phyloP scores from a whole-genome alignment of 1,140 invertebrate species.

The Pseudomyrmex gracilis region DNA sequence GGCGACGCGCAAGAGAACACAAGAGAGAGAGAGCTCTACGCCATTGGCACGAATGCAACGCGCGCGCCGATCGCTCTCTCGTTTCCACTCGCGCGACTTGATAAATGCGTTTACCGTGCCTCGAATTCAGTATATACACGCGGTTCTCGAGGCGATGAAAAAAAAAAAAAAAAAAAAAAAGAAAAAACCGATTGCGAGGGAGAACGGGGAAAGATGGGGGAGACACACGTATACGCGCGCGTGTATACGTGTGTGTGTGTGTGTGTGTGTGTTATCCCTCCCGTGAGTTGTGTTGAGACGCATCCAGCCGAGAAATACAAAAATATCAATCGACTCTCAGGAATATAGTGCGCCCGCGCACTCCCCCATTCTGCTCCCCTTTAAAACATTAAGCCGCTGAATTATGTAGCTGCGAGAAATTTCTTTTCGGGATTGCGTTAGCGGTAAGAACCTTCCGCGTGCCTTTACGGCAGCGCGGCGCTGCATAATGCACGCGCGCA shows the following conservation, averaged over 20 bases:
- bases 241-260: neutral
- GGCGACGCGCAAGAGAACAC: slow-evolving; percentile 1
- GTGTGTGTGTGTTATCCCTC: neutral
- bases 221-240: neutral
- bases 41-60: slow-evolving; percentile 32
- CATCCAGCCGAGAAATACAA: slow-evolving; percentile 36
- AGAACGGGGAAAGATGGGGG: neutral
- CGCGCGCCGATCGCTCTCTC: slow-evolving; percentile 21
- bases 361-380: neutral
- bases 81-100: slow-evolving; percentile 62
- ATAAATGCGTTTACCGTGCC: slow-evolving; percentile 74
- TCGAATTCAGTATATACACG: slow-evolving; percentile 67
- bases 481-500: slow-evolving; percentile 38
- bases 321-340: slow-evolving; percentile 68
- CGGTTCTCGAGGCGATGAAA: slow-evolving; percentile 54
- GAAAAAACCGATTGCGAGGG: slow-evolving; percentile 33
- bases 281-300: neutral
- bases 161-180: slow-evolving; percentile 47
- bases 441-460: slow-evolving; percentile 1
- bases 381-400: slow-evolving; percentile 61
- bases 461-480: neutral
- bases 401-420: slow-evolving; percentile 63
- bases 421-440: slow-evolving; percentile 54
- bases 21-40: slow-evolving; percentile 21
- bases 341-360: slow-evolving; percentile 7